Evolutionary conservation across 2,888 invertebrate genomes (phyloP).

Genomic region (Periphyllus acericola): DNA sequence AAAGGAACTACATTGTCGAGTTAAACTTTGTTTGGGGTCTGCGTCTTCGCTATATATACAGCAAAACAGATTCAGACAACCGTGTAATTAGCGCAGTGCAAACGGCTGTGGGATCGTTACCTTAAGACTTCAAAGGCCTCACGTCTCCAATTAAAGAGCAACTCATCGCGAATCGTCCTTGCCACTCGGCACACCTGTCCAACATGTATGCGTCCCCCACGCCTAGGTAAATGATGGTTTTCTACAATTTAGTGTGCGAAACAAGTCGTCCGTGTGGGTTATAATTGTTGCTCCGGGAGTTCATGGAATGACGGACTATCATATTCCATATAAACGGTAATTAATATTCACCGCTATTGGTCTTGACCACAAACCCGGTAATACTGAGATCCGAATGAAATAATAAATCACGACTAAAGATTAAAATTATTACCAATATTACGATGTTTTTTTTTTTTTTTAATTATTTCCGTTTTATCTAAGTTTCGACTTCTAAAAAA

Average conservation of each 20-base stretch:
- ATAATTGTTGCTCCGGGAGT: neutral
- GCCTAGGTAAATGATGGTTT: neutral
- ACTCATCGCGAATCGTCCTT: neutral
- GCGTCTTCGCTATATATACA: neutral
- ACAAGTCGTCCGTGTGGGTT: neutral
- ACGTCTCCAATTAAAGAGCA: constrained; percentile 31
- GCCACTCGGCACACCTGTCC: neutral
- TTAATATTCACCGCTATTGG: too few relatives aligned
- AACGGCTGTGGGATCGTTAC: constrained; percentile 1
- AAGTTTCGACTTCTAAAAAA: too few relatives aligned
- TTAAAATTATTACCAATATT: too few relatives aligned
- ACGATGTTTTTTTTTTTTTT: too few relatives aligned
- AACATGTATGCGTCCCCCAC: neutral
- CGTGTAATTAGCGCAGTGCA: constrained; percentile 24
- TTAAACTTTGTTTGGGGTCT: neutral
- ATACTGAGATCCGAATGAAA: too few relatives aligned
- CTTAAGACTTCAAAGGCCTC: constrained; percentile 52
- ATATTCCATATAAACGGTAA: neutral
- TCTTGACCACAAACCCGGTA: too few relatives aligned
- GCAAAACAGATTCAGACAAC: constrained; percentile 29
- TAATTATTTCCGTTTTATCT: too few relatives aligned
- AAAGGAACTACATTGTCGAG: neutral
- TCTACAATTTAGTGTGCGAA: neutral
- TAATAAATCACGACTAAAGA: too few relatives aligned
- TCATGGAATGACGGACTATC: neutral